These are phyloP conservation scores for Tethya wilhelma DNA, from an alignment of 37 sponge, comb jelly and placozoan genomes.

Conservation along the genomic window DNA sequence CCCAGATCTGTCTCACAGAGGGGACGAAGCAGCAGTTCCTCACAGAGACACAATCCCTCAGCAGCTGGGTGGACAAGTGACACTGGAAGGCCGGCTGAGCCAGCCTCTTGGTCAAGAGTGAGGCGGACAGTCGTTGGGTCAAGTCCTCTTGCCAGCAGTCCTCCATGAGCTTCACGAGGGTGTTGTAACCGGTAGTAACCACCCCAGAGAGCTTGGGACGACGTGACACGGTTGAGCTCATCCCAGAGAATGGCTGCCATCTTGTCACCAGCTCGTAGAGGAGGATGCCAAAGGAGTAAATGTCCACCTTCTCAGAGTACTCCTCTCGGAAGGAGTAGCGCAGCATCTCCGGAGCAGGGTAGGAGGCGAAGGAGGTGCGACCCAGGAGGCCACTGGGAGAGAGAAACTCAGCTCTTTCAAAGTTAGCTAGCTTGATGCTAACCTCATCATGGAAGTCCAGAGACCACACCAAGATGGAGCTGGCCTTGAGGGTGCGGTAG, in stretches of 20 bases:
- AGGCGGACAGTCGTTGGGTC: constrained; percentile 39
- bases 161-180: constrained; percentile 71
- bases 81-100: constrained; percentile 53
- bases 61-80: constrained; percentile 53
- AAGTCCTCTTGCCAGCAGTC: constrained; percentile 78
- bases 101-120: constrained; percentile 22
- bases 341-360: constrained; percentile 79
- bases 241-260: constrained; percentile 61
- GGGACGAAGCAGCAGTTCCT: constrained; percentile 72
- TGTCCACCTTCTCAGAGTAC: constrained; percentile 82
- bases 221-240: constrained; percentile 24
- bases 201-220: constrained; percentile 67
- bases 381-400: constrained; percentile 68
- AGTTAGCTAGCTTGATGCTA: constrained; percentile 69
- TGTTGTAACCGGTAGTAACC: constrained; percentile 48
- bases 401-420: constrained; percentile 61
- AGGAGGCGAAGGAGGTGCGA: constrained; percentile 31
- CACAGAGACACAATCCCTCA: constrained; percentile 68
- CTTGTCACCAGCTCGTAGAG: constrained; percentile 80
- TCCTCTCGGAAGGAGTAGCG: constrained; percentile 65
- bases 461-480: constrained; percentile 82
- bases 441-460: constrained; percentile 64
- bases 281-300: constrained; percentile 80
- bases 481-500: constrained; percentile 76
- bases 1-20: constrained; percentile 75